Evolutionary conservation across 2,888 invertebrate genomes (phyloP).

Genomic region (Spisula subtruncata): DNA sequence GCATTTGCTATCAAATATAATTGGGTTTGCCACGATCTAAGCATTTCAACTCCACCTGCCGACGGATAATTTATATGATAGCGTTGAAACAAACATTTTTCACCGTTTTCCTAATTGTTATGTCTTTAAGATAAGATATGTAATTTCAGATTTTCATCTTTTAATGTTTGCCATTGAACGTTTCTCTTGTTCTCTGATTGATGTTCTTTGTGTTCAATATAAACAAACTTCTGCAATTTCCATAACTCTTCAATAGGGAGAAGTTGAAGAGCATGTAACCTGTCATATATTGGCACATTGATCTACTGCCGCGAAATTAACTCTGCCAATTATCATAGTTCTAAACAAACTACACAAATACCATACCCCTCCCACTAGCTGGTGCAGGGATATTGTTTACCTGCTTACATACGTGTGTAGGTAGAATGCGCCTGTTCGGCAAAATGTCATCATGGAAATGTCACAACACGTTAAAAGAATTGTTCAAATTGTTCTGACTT

Average conservation of each 20-base stretch:
- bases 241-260: not conserved
- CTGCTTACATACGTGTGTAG: too few relatives aligned
- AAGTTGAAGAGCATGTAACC: not conserved
- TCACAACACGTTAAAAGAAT: too few relatives aligned
- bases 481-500: too few relatives aligned
- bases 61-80: not conserved
- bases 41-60: not conserved
- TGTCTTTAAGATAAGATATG: constrained; percentile 8
- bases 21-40: too few relatives aligned
- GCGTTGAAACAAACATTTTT: not conserved
- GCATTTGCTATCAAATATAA: too few relatives aligned
- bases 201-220: not conserved
- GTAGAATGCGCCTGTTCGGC: not conserved
- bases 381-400: not conserved
- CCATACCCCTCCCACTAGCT: not conserved
- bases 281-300: not conserved
- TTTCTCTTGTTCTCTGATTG: constrained; percentile 5
- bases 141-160: constrained; percentile 13
- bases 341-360: not conserved
- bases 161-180: not conserved
- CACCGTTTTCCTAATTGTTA: constrained; percentile 12
- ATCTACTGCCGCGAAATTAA: not conserved
- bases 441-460: too few relatives aligned
- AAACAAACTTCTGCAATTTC: constrained; percentile 21
- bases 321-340: not conserved